phyloP scores from a whole-genome alignment of 2,113 vertebrate species.

The Rhineura floridana region DNA sequence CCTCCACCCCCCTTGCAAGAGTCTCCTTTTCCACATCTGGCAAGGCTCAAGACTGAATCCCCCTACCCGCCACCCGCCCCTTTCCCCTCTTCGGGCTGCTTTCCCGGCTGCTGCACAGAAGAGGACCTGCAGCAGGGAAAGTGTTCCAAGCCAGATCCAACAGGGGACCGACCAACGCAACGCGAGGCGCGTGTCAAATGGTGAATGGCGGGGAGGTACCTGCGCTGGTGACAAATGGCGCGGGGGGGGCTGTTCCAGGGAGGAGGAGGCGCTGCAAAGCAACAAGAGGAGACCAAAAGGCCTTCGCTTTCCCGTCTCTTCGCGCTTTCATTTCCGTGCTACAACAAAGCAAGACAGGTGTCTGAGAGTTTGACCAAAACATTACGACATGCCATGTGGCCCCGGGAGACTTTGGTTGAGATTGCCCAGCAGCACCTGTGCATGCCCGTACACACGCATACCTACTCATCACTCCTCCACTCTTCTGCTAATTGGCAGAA shows the following conservation, averaged over 20 bases:
- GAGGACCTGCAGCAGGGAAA: slow-evolving; percentile 44
- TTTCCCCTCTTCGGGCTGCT: slow-evolving; percentile 50
- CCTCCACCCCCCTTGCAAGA: not conserved
- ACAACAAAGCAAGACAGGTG: not conserved
- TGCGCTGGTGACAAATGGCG: not conserved
- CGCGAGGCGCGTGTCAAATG: not conserved
- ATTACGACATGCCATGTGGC: not conserved
- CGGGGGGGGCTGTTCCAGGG: not conserved
- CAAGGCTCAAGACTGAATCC: slow-evolving; percentile 57
- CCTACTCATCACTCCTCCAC: not conserved
- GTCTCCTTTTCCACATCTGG: slow-evolving; percentile 70
- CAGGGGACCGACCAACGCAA: not conserved
- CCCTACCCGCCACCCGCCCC: slow-evolving; percentile 49
- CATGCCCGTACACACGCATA: not conserved
- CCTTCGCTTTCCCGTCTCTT: not conserved
- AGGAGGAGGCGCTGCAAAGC: not conserved
- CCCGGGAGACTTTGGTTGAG: not conserved
- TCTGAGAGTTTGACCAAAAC: not conserved
- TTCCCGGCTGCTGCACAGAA: slow-evolving; percentile 58
- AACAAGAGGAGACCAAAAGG: not conserved
- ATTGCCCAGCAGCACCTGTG: not conserved
- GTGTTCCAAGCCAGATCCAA: slow-evolving; percentile 20
- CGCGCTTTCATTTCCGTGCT: not conserved
- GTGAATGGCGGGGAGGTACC: not conserved
- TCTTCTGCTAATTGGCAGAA: not conserved